phyloP scores from a whole-genome alignment of 2,888 invertebrate species.

The Muscina levida region DNA sequence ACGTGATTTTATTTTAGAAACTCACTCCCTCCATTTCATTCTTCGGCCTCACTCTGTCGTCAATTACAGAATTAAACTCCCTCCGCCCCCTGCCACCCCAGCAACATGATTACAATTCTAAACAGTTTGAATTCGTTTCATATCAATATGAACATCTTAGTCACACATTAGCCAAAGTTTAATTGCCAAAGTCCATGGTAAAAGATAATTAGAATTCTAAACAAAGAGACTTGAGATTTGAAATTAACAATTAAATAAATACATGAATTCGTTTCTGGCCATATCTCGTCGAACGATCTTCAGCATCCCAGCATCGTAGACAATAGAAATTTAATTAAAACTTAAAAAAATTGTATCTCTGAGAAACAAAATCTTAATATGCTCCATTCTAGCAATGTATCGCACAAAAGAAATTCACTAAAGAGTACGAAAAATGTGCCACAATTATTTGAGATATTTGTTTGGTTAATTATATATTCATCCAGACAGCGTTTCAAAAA shows the following conservation, averaged over 20 bases:
- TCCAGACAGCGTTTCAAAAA: neutral
- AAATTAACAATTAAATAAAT: conserved; percentile 42
- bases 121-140: neutral
- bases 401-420: neutral
- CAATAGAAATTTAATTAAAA: conserved; percentile 43
- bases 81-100: neutral
- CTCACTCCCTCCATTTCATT: neutral
- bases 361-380: conserved; percentile 3
- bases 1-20: conserved; percentile 34
- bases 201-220: conserved; percentile 33
- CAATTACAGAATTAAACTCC: too few species aligned
- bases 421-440: neutral
- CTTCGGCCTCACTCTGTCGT: neutral
- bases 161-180: conserved; percentile 55
- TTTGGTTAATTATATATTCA: conserved; percentile 22
- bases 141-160: conserved; percentile 40
- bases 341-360: neutral
- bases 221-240: conserved; percentile 10
- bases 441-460: neutral
- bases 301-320: neutral
- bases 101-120: conserved; percentile 3
- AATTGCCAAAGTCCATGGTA: conserved; percentile 44
- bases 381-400: neutral
- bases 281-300: conserved; percentile 27
- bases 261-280: neutral